Evolutionary conservation across 2,888 invertebrate genomes (phyloP).

Genomic region (Lochmaea crataegi): DNA sequence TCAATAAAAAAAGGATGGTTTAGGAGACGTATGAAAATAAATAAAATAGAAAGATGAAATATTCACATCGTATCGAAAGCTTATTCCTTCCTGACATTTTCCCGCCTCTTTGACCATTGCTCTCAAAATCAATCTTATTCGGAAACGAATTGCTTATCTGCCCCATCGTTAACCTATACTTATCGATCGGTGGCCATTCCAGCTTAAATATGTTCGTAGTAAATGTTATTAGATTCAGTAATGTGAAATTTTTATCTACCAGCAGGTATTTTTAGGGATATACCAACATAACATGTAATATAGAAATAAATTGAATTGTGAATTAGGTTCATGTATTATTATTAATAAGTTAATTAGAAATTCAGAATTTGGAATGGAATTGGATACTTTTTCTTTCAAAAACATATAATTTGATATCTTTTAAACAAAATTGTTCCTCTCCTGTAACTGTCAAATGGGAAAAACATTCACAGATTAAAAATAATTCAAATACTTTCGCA

Average conservation of each 20-base stretch:
- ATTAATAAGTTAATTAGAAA: too few relatives aligned
- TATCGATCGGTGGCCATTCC: constrained; percentile 22
- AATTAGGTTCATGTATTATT: background rate
- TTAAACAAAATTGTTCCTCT: too few relatives aligned
- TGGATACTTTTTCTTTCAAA: too few relatives aligned
- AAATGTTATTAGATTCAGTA: constrained; percentile 31
- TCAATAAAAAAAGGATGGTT: constrained; percentile 3
- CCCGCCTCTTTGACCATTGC: constrained; percentile 38
- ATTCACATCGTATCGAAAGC: constrained; percentile 36
- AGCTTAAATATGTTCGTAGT: constrained; percentile 12
- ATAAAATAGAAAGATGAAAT: constrained; percentile 20
- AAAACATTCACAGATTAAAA: too few relatives aligned
- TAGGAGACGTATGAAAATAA: constrained; percentile 10
- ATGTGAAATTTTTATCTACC: constrained; percentile 28
- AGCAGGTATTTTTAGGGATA: background rate
- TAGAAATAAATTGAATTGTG: background rate
- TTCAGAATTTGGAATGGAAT: too few relatives aligned
- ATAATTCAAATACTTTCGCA: too few relatives aligned
- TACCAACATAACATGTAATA: background rate
- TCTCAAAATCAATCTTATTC: constrained; percentile 41
- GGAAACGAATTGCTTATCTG: constrained; percentile 38
- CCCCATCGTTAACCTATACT: constrained; percentile 35
- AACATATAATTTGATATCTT: too few relatives aligned
- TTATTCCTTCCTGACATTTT: constrained; percentile 36
- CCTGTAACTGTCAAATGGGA: too few relatives aligned